A percentile compares a stretch with the other conserved stretches of the same genome.
phyloP scores from a whole-genome alignment of 2,797 vertebrate species.

The Xenentodon cancila region DNA sequence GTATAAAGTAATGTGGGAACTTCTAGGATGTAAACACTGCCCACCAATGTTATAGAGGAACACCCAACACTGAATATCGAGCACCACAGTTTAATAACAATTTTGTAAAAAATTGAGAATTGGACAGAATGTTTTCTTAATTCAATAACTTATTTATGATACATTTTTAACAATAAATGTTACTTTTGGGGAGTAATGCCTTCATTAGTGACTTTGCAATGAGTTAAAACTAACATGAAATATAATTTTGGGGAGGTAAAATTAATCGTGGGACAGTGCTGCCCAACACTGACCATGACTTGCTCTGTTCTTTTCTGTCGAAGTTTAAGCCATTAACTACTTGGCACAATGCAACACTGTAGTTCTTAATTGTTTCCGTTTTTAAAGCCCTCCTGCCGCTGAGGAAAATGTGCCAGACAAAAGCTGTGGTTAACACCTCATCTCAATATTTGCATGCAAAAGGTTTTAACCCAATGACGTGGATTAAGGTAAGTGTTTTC shows the following conservation, averaged over 20 bases:
- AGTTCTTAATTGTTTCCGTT: neutral
- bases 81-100: no score
- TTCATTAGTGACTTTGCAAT: neutral
- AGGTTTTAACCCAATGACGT: neutral
- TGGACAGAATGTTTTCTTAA: no score
- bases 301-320: no score
- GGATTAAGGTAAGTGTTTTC: constrained; percentile 2
- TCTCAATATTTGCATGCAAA: constrained; percentile 26
- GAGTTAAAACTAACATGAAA: neutral
- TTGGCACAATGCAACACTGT: neutral
- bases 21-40: no score
- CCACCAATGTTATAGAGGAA: no score
- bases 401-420: constrained; percentile 22
- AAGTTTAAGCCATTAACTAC: neutral
- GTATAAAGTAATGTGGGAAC: no score
- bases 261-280: neutral
- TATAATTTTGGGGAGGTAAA: neutral
- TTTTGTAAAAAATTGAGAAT: no score
- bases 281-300: neutral
- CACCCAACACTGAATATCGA: no score
- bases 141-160: no score
- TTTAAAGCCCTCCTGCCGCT: constrained; percentile 15
- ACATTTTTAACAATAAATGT: no score
- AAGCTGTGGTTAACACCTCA: constrained; percentile 4
- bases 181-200: neutral